A percentile compares a stretch with the other conserved stretches of the same genome.
Evolutionary conservation across 2,113 vertebrate genomes (phyloP).

Genomic region (Plectropomus leopardus): DNA sequence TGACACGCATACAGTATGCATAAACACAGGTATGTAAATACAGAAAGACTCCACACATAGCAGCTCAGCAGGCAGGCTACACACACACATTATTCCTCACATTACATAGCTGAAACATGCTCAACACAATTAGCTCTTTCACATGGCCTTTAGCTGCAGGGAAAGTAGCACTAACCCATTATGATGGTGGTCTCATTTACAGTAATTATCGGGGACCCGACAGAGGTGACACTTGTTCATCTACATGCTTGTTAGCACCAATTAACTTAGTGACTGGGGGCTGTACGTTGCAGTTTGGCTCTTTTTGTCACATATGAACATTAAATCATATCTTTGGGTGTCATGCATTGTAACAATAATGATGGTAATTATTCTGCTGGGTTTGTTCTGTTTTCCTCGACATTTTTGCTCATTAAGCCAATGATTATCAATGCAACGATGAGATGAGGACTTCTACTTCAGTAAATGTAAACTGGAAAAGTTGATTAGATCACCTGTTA

Average conservation of each 20-base stretch:
- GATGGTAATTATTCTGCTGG: background rate
- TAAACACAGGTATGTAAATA: conserved; percentile 53
- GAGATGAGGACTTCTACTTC: conserved; percentile 3
- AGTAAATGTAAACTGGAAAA: background rate
- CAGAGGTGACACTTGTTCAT: conserved; percentile 21
- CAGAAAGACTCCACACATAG: background rate
- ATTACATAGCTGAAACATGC: background rate
- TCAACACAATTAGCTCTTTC: background rate
- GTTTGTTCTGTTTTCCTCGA: background rate
- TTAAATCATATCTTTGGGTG: conserved; percentile 5
- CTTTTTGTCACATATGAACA: conserved; percentile 12
- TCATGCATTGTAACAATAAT: background rate
- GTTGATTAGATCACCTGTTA: conserved; percentile 24
- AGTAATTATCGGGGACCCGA: conserved; percentile 19
- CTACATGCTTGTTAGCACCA: conserved; percentile 27
- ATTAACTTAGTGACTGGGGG: background rate
- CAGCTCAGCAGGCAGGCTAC: background rate
- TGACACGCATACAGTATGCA: conserved; percentile 34
- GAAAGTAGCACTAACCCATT: background rate
- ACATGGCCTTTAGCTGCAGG: background rate
- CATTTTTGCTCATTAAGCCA: background rate
- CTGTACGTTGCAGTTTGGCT: background rate
- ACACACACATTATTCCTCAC: background rate
- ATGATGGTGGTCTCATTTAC: background rate
- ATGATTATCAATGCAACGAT: conserved; percentile 7